Evolutionary conservation across 2,888 invertebrate genomes (phyloP).

Genomic region (Dioctria linearis): DNA sequence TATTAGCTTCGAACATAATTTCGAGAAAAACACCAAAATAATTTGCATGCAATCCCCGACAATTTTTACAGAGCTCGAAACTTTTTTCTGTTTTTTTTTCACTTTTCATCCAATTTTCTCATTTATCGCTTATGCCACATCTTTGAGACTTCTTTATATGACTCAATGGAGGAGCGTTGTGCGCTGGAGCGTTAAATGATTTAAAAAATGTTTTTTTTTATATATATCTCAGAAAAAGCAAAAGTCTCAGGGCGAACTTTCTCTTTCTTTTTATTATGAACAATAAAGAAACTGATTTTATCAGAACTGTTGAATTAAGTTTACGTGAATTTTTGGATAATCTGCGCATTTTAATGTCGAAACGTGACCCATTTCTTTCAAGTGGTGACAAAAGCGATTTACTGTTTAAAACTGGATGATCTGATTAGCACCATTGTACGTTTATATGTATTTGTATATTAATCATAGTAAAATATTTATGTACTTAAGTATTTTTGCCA

Average conservation of each 20-base stretch:
- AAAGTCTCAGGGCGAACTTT: slow-evolving; percentile 15
- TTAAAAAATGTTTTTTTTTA: slow-evolving; percentile 8
- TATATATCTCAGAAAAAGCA: neutral
- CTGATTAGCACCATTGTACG: neutral
- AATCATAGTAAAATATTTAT: neutral
- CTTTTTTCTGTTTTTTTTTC: neutral
- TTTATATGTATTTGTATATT: neutral
- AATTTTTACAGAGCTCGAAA: neutral
- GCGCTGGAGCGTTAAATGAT: slow-evolving; percentile 34
- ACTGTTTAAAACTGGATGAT: slow-evolving; percentile 30
- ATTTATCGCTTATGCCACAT: slow-evolving; percentile 26
- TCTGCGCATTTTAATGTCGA: neutral
- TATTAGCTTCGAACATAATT: neutral
- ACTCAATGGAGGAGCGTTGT: slow-evolving; percentile 24
- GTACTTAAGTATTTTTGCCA: neutral
- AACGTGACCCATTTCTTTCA: no score
- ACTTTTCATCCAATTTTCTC: slow-evolving; percentile 35
- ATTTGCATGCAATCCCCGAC: slow-evolving; percentile 41
- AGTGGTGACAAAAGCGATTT: neutral
- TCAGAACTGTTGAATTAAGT: slow-evolving; percentile 6
- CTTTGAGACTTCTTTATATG: neutral
- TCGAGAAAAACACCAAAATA: slow-evolving; percentile 9
- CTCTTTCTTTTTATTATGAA: slow-evolving; percentile 5
- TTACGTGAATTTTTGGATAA: slow-evolving; percentile 19
- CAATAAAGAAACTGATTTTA: slow-evolving; percentile 4